Base-by-base conservation (phyloP, 2,113 vertebrate species). In the Eonycteris spelaea region DNA sequence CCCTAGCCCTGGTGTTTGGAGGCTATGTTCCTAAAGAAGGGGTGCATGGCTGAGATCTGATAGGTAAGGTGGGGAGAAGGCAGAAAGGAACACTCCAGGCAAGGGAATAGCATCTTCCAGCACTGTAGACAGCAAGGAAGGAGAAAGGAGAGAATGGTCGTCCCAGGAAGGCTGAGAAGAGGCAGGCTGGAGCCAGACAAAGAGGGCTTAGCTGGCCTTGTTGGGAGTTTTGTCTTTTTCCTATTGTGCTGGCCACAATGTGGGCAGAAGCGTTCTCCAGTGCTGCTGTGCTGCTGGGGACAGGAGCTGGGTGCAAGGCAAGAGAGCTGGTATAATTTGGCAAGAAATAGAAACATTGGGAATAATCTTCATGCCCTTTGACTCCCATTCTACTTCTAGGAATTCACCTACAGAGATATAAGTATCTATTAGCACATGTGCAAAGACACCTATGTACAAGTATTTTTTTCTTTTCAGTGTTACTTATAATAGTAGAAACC, bases 61-160 rank as follows among this genome's bases (percentile, higher is more conserved):
- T 16, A 38, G 35, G 6, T 48, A 57, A 57, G 22, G 18, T 24
- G 15, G 2, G 0, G 9, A 38, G 33, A 71, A 35, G 68, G 24
- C 35, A 80, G 67, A 53, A 63, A 45, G 84, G 61, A 86, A 57
- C 38, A n/a, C 71, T n/a, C 13, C 43, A 5, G 53, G 38, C 33
- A 40, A 15, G 55, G 0, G 21, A 40, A 21, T 18, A 40, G 18
- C n/a, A 0, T 0, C 6, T 3, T n/a, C 13, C 15, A 6, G 82
- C 71, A 33, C 8, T 2, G 2, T 14, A 45, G 13, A 33, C 21
- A 61, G 11, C 30, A 9, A 67, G 38, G 61, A 53, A 38, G 7
- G 87, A n/a, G 24, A 28, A 15, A 8, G 3, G n/a, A 3, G 8
- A 59, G 48, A 7, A 24, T 2, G 4, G 35, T 14, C 30, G 1